These are phyloP conservation scores for Thalassophryne amazonica DNA, from an alignment of 2,797 vertebrate species.

Conservation along the genomic window DNA sequence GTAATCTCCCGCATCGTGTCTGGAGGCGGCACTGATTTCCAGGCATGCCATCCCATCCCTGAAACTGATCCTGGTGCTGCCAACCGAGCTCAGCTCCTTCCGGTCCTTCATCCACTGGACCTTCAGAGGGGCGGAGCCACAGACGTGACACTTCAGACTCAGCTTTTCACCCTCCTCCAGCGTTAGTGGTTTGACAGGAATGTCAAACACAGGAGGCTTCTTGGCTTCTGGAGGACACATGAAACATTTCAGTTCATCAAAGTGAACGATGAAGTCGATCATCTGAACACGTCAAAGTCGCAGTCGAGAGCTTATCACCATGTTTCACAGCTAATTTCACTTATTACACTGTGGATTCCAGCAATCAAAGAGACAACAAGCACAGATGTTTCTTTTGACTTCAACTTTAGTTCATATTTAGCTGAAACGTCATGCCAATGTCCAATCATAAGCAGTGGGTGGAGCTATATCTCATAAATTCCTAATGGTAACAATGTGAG, in stretches of 20 bases:
- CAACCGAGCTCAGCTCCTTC: slow-evolving; percentile 83
- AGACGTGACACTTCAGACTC: slow-evolving; percentile 87
- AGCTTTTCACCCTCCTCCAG: slow-evolving; percentile 83
- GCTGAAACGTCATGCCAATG: no score
- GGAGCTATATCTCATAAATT: no score
- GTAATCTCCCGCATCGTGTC: slow-evolving; percentile 88
- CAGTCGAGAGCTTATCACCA: no score
- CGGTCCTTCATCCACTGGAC: slow-evolving; percentile 96
- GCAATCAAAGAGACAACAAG: no score
- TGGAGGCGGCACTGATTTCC: slow-evolving; percentile 80
- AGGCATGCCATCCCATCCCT: slow-evolving; percentile 84
- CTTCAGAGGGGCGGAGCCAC: slow-evolving; percentile 87
- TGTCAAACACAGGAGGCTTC: slow-evolving; percentile 90
- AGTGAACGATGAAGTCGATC: neutral
- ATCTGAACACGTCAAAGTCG: no score
- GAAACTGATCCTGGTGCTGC: slow-evolving; percentile 86
- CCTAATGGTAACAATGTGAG: no score
- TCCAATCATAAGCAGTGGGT: no score
- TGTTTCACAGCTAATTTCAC: no score
- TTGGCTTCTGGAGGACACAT: slow-evolving; percentile 81
- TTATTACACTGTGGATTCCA: no score
- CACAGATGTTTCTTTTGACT: no score
- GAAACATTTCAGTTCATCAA: neutral
- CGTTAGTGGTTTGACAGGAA: slow-evolving; percentile 83
- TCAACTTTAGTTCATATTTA: no score